Evolutionary conservation across 2,113 vertebrate genomes (phyloP), one percentile per base, ranked within the genome.

Genomic region (Cepphus grylle): DNA sequence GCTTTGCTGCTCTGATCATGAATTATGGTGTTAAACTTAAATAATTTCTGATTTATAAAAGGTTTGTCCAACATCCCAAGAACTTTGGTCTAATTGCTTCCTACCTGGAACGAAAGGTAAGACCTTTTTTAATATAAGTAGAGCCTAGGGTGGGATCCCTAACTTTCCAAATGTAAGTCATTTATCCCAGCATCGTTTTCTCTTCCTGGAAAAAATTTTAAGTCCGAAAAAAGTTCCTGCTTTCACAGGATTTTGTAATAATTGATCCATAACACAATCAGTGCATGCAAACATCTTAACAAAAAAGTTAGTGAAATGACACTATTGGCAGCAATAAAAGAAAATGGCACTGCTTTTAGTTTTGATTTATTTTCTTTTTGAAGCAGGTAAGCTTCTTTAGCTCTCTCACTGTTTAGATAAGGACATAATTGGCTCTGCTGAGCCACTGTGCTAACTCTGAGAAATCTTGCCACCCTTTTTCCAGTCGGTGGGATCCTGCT

Each of bases 51-150:
- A 79, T 95, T 97, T 96, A 45, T 67, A 25, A 62, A 96, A 99
- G 99, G 98, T 99, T 99, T 98, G 98, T 99, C 90, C 99, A 99
- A 84, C 99, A 99, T 97, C 99, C 99, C 79, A 99, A 99, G 98
- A 99, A 99, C 97, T 99, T 99, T 98, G 99, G 99, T 94, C 97
- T 99, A 69, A 99, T 99, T 97, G 99, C 99, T 90, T 99, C 99
- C 32, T 99, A 99, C 97, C 98, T 99, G 81, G 99, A 99, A 97
- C 99, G 99, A 97, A 99, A 99, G 99, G 99, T 99, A 98, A 98
- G 98, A 83, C 38, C 18, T 85, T 69, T 81, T 45, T 70, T 42
- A 58, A 59, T 58, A 2, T 22, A 78, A 86, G 29, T 58, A 87
- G 43, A 89, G 36, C 49, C 34, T 92, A 71, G 92, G 81, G 82